Base-by-base conservation (phyloP, 2,797 vertebrate genomes). In the Sciurus vulgaris region DNA sequence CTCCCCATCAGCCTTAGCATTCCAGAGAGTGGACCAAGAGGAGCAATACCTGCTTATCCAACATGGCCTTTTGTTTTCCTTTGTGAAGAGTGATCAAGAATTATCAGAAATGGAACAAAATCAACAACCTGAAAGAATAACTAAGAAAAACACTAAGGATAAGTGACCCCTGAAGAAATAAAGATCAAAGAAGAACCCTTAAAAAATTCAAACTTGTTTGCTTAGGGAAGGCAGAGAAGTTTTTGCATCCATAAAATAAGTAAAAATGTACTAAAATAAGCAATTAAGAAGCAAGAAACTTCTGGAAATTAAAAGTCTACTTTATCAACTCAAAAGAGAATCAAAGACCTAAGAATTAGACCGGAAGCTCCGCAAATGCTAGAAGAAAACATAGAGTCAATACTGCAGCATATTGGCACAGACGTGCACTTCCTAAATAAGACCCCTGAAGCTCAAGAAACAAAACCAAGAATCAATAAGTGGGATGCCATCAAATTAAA, bases 31-130 rank as follows among this genome's bases (percentile, higher is more conserved):
- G 4, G 65, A 38, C 24, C 85, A 26, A 24, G 49, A 41, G 70
- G 61, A 93, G 15, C 35, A 35, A 44, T 18, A 30, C 13, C 35
- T 67, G 14, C 35, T 79, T 74, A 44, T 9, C 61, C 51, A 93
- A 72, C 44, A 11, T 28, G 92, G 69, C 15, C 63, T 83, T 93
- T 91, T 59, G 41, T 85, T 91, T 94, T 86, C 20, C 77, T 84
- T 97, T 51, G 65, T 91, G 63, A 94, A 94, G 88, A 85, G 17
- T 82, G 95, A 91, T 91, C 63, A 94, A 61, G 28, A 22, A 61
- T 87, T 22, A 86, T 79, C 54, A 94, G 84, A 91, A 94, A 83
- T 77, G 33, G 65, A 78, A 59, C 35, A 93, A 94, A 96, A 83
- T 79, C 11, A 87, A 87, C 11, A 95, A 67, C n/a, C 70, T 51